Conservation (phyloP, 2,797 vertebrate genomes). For the Clarias fuscus region DNA sequence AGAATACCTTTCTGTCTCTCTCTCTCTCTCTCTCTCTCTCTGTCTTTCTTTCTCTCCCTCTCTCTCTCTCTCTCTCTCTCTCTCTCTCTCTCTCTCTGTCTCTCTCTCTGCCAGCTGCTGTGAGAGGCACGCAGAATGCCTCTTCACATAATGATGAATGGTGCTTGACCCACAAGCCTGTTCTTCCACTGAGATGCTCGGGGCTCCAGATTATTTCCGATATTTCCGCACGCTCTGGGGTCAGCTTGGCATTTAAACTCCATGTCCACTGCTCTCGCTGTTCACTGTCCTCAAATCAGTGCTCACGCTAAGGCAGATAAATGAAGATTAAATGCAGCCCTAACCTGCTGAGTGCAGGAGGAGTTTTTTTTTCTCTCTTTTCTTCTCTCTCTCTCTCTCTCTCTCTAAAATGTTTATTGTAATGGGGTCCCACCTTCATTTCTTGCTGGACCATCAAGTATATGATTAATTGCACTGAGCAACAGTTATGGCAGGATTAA, state of each 20-base stretch:
- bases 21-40: constrained; percentile 7
- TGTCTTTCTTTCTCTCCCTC: constrained; percentile 62
- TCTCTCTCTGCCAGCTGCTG: constrained; percentile 74
- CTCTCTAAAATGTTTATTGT: constrained; percentile 62
- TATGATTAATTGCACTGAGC: constrained; percentile 95
- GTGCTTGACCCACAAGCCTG: constrained; percentile 87
- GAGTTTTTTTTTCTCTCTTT: constrained; percentile 46
- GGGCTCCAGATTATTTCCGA: constrained; percentile 77
- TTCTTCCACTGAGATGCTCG: constrained; percentile 77
- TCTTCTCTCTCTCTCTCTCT: constrained; percentile 1
- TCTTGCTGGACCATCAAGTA: constrained; percentile 82
- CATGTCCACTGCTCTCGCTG: background rate
- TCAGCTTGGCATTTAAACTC: constrained; percentile 57
- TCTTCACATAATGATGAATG: constrained; percentile 98
- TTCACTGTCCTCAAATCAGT: constrained; percentile 61
- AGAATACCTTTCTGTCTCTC: constrained; percentile 88
- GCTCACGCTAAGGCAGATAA: constrained; percentile 67
- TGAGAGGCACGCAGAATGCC: constrained; percentile 88
- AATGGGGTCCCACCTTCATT: constrained; percentile 53
- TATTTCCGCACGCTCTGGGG: constrained; percentile 57
- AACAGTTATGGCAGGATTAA: constrained; percentile 91
- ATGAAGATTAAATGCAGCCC: constrained; percentile 78
- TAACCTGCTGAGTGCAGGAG: constrained; percentile 61
- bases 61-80: background rate
- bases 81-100: constrained; percentile 60